Evolutionary conservation across 2,797 vertebrate species (phyloP).

Genomic region (Muraenolepis orangiensis): DNA sequence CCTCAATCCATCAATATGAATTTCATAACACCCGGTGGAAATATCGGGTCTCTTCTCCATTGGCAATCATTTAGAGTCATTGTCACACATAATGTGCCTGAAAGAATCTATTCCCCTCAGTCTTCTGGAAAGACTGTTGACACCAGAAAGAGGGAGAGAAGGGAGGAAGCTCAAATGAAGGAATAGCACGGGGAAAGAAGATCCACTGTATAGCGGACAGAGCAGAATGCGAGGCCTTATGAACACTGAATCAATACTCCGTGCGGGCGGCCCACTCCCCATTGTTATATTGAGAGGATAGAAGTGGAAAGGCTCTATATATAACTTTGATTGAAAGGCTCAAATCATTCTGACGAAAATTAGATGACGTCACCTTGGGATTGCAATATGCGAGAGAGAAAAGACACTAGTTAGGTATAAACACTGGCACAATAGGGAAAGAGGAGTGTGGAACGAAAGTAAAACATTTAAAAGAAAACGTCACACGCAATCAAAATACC

Average conservation of each 20-base stretch:
- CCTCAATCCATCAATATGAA: constrained; percentile 4
- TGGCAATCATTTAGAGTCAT: constrained; percentile 23
- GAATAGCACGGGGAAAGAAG: constrained; percentile 15
- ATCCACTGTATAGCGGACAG: constrained; percentile 19
- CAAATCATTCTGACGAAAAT: constrained; percentile 34
- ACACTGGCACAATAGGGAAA: neutral
- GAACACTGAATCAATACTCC: constrained; percentile 35
- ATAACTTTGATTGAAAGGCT: constrained; percentile 19
- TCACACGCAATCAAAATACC: neutral
- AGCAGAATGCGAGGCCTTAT: constrained; percentile 26
- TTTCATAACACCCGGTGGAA: neutral
- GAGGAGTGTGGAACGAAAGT: neutral
- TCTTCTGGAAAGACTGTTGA: neutral
- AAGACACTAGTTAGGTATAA: neutral
- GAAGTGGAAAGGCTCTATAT: constrained; percentile 21
- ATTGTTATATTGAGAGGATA: constrained; percentile 26
- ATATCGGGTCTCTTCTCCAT: constrained; percentile 13
- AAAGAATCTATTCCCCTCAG: neutral
- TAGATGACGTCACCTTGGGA: constrained; percentile 27
- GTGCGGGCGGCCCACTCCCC: constrained; percentile 24
- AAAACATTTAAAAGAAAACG: neutral
- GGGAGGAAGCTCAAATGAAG: neutral
- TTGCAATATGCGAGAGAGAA: neutral
- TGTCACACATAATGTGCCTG: constrained; percentile 11
- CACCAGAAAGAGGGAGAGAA: neutral